phyloP scores from a whole-genome alignment of 2,113 vertebrate species.

The Caracal caracal region DNA sequence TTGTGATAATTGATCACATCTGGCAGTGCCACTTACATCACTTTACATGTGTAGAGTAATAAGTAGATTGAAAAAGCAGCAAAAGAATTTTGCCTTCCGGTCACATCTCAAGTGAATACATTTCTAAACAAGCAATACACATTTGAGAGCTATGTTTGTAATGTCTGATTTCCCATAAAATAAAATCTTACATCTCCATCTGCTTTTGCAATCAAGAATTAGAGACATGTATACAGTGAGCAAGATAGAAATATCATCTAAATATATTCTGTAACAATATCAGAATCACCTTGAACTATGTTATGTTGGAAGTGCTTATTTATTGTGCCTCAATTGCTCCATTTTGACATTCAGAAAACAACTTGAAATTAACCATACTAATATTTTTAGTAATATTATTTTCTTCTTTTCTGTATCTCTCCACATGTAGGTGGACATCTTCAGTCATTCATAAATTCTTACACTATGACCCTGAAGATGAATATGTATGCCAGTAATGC shows the following conservation, averaged over 20 bases:
- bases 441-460: conserved; percentile 3
- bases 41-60: conserved; percentile 67
- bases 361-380: neutral
- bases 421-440: neutral
- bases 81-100: conserved; percentile 70
- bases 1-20: conserved; percentile 71
- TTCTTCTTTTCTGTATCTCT: neutral
- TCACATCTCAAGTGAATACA: conserved; percentile 60
- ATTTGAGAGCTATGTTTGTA: conserved; percentile 63
- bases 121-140: conserved; percentile 67
- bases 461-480: neutral
- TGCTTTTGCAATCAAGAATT: conserved; percentile 74
- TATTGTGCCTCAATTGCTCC: neutral
- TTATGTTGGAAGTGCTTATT: neutral
- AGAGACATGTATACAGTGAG: conserved; percentile 47
- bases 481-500: neutral
- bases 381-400: neutral
- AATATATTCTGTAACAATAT: conserved; percentile 37
- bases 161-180: conserved; percentile 59
- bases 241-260: neutral
- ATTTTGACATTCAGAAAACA: neutral
- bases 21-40: conserved; percentile 61
- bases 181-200: conserved; percentile 64
- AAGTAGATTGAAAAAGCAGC: conserved; percentile 71
- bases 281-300: conserved; percentile 39